Percentiles rank a stretch among this genome's conserved stretches.
Evolutionary conservation across 2,113 vertebrate genomes (phyloP).

Genomic region (Tetrax tetrax): DNA sequence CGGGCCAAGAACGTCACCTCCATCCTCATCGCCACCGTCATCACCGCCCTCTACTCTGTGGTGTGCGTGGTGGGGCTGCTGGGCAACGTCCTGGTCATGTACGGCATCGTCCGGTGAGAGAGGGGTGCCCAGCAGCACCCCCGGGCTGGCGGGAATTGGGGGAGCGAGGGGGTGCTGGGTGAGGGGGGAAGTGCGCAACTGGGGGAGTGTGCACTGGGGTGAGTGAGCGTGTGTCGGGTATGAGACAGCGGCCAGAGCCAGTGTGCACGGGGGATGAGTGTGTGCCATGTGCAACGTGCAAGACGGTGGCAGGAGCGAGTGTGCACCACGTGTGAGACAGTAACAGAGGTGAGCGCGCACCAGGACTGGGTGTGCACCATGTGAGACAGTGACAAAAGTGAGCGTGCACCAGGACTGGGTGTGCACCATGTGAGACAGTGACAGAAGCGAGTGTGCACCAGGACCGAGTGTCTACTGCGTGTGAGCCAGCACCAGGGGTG

Average conservation of each 20-base stretch:
- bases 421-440: too few species aligned
- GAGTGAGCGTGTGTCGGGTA: fast-evolving
- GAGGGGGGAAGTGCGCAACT: too few species aligned
- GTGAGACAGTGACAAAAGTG: too few species aligned
- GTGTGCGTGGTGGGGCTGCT: slow-evolving; percentile 93
- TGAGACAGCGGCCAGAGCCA: not conserved
- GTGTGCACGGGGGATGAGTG: fast-evolving
- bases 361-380: not conserved
- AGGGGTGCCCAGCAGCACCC: not conserved
- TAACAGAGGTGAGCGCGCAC: not conserved
- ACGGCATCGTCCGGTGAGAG: slow-evolving; percentile 92
- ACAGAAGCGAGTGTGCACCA: too few species aligned
- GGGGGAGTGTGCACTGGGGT: not conserved
- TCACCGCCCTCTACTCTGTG: slow-evolving; percentile 91
- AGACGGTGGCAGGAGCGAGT: not conserved
- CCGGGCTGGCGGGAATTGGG: too few species aligned
- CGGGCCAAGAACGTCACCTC: slow-evolving; percentile 70
- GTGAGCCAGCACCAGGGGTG: not conserved
- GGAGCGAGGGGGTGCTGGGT: too few species aligned
- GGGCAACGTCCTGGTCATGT: slow-evolving; percentile 95
- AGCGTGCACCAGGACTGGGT: too few species aligned
- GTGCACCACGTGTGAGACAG: not conserved
- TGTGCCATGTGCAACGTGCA: not conserved
- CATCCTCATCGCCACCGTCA: slow-evolving; percentile 85
- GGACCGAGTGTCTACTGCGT: too few species aligned